These are phyloP conservation scores for Drosophila sulfurigaster DNA, from an alignment of 1,140 invertebrate genomes.

Conservation along the genomic window DNA sequence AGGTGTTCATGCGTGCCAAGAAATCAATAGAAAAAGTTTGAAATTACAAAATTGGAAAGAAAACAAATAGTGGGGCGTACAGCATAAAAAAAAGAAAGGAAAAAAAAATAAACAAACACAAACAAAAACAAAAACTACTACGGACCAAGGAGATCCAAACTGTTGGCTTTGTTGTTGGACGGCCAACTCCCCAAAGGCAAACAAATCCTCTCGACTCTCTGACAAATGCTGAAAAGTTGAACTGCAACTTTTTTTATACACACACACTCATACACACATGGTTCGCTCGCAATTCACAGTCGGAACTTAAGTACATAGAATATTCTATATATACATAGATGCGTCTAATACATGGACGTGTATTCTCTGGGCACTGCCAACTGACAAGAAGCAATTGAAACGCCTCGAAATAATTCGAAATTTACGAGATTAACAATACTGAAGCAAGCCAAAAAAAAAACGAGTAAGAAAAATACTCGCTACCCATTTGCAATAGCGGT, in stretches of 20 bases:
- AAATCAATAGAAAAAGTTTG: conserved; percentile 82
- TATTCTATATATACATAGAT: conserved; percentile 29
- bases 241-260: conserved; percentile 68
- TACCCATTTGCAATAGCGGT: too few species aligned
- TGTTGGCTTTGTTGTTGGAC: conserved; percentile 49
- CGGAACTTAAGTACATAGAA: conserved; percentile 34
- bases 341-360: conserved; percentile 18
- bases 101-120: conserved; percentile 59
- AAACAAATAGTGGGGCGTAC: conserved; percentile 78
- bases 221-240: conserved; percentile 81
- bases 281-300: conserved; percentile 28
- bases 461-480: too few species aligned
- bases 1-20: conserved; percentile 81
- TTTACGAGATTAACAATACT: not conserved
- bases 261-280: conserved; percentile 33
- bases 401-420: conserved; percentile 1
- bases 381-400: conserved; percentile 13
- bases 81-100: not conserved
- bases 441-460: too few species aligned
- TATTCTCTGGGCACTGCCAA: conserved; percentile 2
- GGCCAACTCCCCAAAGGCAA: conserved; percentile 69
- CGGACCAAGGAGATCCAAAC: conserved; percentile 39
- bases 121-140: conserved; percentile 31
- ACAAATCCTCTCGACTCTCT: conserved; percentile 77
- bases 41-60: conserved; percentile 83